Evolutionary conservation across 1,140 invertebrate species (phyloP).

Genomic region (Araneus ventricosus): DNA sequence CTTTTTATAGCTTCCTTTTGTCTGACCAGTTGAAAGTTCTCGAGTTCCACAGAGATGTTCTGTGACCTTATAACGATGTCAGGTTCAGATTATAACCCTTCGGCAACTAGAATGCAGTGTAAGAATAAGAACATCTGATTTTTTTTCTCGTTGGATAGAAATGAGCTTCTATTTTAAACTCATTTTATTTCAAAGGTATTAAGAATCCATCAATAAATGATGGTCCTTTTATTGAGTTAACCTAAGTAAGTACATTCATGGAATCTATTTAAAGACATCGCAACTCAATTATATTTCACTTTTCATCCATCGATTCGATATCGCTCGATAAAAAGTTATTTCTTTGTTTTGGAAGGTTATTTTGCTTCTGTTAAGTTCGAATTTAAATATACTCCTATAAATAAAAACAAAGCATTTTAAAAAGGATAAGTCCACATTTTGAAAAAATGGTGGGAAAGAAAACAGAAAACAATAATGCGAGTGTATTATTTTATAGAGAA

Average conservation of each 20-base stretch:
- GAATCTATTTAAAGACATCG: constrained; percentile 1
- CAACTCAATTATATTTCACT: too few relatives aligned
- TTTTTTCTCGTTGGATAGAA: background rate
- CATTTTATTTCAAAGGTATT: background rate
- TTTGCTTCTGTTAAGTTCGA: too few relatives aligned
- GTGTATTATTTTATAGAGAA: too few relatives aligned
- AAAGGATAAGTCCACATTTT: too few relatives aligned
- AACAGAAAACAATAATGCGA: too few relatives aligned
- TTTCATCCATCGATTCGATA: too few relatives aligned
- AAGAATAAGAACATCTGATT: constrained; percentile 27
- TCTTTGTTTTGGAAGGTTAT: too few relatives aligned
- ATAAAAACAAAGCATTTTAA: too few relatives aligned
- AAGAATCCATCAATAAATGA: constrained; percentile 6
- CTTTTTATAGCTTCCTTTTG: constrained; percentile 52
- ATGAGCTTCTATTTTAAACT: constrained; percentile 15
- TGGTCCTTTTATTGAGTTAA: background rate
- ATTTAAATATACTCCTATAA: too few relatives aligned
- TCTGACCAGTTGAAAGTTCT: background rate
- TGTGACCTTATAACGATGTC: background rate
- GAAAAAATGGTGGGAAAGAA: too few relatives aligned
- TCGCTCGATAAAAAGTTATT: too few relatives aligned
- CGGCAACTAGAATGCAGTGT: background rate
- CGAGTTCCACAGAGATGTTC: background rate
- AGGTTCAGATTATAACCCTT: constrained; percentile 33
- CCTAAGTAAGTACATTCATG: background rate